Conservation (phyloP, 2,113 vertebrate genomes). For the Oreochromis tanganicae region DNA sequence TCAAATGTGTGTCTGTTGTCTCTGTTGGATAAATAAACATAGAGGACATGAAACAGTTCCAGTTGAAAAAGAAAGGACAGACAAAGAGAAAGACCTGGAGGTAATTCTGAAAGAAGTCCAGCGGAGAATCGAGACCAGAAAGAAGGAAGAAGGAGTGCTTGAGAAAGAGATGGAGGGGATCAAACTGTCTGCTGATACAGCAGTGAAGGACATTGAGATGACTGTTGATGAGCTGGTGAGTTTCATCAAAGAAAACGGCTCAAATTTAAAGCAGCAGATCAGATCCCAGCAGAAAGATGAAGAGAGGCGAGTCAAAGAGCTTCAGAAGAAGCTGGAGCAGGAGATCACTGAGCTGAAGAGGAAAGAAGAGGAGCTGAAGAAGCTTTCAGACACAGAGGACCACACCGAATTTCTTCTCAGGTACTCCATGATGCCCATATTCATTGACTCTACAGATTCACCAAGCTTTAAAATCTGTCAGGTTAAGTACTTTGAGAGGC, state of each 20-base stretch:
- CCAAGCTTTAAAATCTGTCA: neutral
- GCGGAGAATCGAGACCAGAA: accelerated
- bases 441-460: neutral
- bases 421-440: neutral
- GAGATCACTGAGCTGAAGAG: neutral
- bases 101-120: neutral
- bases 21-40: neutral
- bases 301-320: neutral
- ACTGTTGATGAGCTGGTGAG: neutral
- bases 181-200: neutral
- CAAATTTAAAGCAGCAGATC: neutral
- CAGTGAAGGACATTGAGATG: neutral
- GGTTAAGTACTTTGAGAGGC: neutral
- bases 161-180: neutral
- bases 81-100: neutral
- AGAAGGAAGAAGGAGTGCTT: neutral
- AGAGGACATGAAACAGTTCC: neutral
- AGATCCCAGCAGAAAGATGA: neutral
- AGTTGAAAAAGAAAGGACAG: neutral
- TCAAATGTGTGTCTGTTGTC: neutral
- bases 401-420: neutral
- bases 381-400: neutral
- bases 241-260: neutral
- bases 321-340: neutral
- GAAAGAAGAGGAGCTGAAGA: neutral